These are phyloP conservation scores for Elaeidobius kamerunicus DNA, from an alignment of 2,888 invertebrate species.

Conservation along the genomic window DNA sequence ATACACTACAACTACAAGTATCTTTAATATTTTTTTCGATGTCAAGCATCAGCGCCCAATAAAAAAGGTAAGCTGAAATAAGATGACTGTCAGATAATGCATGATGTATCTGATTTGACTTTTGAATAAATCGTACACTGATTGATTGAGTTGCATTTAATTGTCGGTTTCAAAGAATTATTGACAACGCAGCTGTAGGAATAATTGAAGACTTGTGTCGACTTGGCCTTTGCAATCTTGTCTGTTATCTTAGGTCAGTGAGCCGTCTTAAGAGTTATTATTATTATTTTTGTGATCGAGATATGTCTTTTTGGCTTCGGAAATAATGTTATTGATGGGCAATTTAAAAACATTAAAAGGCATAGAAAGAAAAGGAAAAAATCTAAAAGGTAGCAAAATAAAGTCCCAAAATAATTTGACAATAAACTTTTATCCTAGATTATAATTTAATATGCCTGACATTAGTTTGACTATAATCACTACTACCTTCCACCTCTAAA, in stretches of 20 bases:
- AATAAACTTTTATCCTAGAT: no score
- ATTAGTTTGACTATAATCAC: not conserved
- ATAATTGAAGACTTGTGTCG: conserved; percentile 23
- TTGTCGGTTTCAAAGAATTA: conserved; percentile 24
- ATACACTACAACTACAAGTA: no score
- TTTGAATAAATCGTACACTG: conserved; percentile 25
- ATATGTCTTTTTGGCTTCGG: not conserved
- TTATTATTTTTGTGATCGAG: not conserved
- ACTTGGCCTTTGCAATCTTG: conserved; percentile 10
- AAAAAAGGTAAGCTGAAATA: conserved; percentile 30
- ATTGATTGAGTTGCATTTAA: conserved; percentile 30
- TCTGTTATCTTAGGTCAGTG: conserved; percentile 22
- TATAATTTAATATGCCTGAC: not conserved
- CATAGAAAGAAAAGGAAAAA: no score
- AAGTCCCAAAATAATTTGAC: no score
- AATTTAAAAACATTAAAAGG: no score
- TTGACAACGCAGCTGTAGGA: conserved; percentile 17
- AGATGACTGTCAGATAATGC: conserved; percentile 27
- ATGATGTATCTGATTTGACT: conserved; percentile 28
- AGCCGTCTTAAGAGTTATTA: conserved; percentile 3
- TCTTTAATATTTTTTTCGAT: not conserved
- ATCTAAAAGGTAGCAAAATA: no score
- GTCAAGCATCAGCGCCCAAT: conserved; percentile 26
- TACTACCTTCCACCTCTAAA: not conserved
- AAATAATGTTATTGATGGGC: not conserved